Evolutionary conservation across 2,888 invertebrate genomes (phyloP).

Genomic region (Drosophila tripunctata): DNA sequence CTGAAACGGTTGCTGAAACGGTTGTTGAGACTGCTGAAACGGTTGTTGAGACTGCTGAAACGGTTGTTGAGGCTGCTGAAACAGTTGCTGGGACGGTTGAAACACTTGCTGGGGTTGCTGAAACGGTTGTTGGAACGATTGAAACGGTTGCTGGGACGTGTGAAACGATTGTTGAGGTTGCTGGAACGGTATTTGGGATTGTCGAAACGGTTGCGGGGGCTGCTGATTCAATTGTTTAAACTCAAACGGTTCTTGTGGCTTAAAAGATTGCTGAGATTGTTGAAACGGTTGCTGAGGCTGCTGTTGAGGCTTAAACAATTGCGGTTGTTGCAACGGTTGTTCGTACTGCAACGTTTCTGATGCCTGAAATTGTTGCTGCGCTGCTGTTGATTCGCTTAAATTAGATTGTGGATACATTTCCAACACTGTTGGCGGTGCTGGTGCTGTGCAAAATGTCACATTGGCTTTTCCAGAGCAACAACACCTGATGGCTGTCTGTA

Average conservation of each 20-base stretch:
- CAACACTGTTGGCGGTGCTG: too few species aligned
- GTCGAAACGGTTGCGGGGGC: too few species aligned
- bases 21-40: neutral
- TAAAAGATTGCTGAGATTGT: neutral
- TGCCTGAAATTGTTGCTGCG: neutral
- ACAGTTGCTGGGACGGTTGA: neutral
- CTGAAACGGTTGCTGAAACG: slow-evolving; percentile 1
- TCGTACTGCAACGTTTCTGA: too few species aligned
- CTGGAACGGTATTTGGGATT: too few species aligned
- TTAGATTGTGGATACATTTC: too few species aligned
- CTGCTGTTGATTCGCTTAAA: too few species aligned
- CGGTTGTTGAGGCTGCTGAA: slow-evolving; percentile 2
- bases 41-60: slow-evolving; percentile 6
- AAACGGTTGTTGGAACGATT: neutral
- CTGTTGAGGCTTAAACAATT: neutral
- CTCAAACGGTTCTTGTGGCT: too few species aligned
- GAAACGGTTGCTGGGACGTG: neutral
- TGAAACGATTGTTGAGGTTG: too few species aligned
- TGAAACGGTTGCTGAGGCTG: slow-evolving; percentile 4
- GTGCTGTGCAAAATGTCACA: neutral
- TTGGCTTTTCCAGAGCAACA: neutral
- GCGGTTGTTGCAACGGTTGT: too few species aligned
- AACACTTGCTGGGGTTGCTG: neutral
- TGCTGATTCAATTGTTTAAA: too few species aligned
- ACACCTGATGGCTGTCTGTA: neutral